Conservation (phyloP, 2,888 invertebrate species). For the Bellardia bayeri region DNA sequence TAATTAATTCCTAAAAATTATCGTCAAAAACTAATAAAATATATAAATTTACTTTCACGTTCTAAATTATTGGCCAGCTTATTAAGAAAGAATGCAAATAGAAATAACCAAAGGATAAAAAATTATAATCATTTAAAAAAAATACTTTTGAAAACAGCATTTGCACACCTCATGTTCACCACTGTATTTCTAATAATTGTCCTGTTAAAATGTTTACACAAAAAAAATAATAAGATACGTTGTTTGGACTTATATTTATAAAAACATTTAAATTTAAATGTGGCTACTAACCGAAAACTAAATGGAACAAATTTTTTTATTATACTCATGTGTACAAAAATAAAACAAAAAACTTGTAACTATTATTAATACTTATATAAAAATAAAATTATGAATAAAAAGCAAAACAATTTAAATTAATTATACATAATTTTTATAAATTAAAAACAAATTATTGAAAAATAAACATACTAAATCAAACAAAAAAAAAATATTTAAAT, state of each 20-base stretch:
- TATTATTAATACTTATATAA: conserved; percentile 40
- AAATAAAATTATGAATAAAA: conserved; percentile 34
- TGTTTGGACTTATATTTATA: conserved; percentile 38
- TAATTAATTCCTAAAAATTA: too few species aligned
- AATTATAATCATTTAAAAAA: too few species aligned
- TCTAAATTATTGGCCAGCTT: too few species aligned
- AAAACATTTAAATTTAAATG: conserved; percentile 58
- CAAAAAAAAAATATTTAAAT: conserved; percentile 36
- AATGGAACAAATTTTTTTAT: conserved; percentile 72
- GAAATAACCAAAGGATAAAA: too few species aligned
- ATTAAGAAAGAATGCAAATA: too few species aligned
- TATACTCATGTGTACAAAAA: conserved; percentile 77
- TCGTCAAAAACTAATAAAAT: too few species aligned
- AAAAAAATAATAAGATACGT: conserved; percentile 4
- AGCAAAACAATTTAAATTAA: conserved; percentile 61
- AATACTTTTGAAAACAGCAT: too few species aligned
- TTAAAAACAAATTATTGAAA: conserved; percentile 36
- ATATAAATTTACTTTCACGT: too few species aligned
- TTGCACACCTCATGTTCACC: too few species aligned
- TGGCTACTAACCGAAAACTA: conserved; percentile 69
- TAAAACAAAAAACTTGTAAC: conserved; percentile 16
- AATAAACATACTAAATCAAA: conserved; percentile 36
- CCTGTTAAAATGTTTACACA: too few species aligned
- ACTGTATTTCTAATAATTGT: too few species aligned
- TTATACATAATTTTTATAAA: conserved; percentile 65